Conservation (phyloP, 2,888 invertebrate genomes). For the Augiades crinisus region DNA sequence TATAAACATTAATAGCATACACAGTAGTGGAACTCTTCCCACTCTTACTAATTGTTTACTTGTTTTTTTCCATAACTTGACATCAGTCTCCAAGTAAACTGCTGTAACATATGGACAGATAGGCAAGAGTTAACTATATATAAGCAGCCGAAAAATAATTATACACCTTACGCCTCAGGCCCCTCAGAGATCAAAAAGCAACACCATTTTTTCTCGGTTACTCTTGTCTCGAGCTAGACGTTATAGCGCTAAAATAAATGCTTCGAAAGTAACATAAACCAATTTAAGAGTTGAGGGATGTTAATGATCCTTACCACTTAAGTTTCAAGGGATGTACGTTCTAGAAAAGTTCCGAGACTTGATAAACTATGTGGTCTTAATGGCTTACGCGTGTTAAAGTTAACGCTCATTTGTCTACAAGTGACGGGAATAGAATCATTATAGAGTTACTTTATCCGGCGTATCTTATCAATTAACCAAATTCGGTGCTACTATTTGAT, state of each 20-base stretch:
- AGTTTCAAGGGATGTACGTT: constrained; percentile 10
- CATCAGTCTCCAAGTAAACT: no score
- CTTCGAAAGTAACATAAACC: constrained; percentile 9
- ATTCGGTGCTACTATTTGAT: no score
- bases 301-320: constrained; percentile 21
- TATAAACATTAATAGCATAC: no score
- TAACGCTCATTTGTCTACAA: constrained; percentile 2
- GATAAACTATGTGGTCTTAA: constrained; percentile 16
- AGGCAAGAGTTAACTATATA: no score
- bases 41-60: no score
- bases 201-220: constrained; percentile 11
- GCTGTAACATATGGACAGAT: no score
- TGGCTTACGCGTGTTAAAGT: constrained; percentile 14
- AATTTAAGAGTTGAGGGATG: constrained; percentile 16
- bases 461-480: no score
- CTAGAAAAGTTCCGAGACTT: constrained; percentile 18
- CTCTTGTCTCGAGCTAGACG: neutral
- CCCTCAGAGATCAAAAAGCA: neutral
- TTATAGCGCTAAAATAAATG: constrained; percentile 7
- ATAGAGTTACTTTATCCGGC: constrained; percentile 21
- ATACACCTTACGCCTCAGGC: neutral
- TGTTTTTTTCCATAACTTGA: no score
- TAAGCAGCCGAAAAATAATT: no score
- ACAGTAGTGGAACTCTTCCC: no score
- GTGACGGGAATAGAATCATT: constrained; percentile 6